phyloP scores from a whole-genome alignment of 2,113 vertebrate genomes.

The Damaliscus lunatus region DNA sequence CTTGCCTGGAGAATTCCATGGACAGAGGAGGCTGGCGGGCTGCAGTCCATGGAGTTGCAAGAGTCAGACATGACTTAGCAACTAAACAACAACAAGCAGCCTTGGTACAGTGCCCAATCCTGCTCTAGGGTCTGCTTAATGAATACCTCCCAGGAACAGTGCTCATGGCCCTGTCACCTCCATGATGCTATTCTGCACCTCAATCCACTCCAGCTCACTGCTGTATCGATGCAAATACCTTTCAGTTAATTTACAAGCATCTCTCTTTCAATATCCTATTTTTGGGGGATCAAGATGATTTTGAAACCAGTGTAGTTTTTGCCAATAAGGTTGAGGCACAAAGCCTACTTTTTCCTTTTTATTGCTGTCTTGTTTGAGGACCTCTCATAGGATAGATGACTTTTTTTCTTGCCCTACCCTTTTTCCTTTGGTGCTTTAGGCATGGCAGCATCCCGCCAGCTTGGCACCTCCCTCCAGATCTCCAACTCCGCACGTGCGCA shows the following conservation, averaged over 20 bases:
- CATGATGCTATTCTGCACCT: not conserved
- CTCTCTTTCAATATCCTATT: not conserved
- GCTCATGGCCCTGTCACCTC: not conserved
- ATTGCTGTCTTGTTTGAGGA: not conserved
- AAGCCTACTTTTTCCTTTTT: not conserved
- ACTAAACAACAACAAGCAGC: not conserved
- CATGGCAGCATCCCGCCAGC: not conserved
- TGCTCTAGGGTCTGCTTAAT: not conserved
- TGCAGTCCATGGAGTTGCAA: not conserved
- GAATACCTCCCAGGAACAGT: not conserved
- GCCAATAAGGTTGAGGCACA: not conserved
- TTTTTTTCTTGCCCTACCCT: not conserved
- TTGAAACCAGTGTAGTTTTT: not conserved
- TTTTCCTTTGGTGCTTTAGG: not conserved
- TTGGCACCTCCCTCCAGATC: not conserved
- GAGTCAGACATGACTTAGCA: not conserved
- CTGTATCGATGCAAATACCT: not conserved
- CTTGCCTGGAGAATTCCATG: not conserved
- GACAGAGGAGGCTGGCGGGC: not conserved
- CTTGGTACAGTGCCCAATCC: not conserved
- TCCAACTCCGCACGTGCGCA: not conserved
- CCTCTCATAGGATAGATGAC: not conserved
- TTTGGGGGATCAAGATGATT: not conserved
- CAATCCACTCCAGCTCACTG: not conserved
- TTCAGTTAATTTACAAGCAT: not conserved